Evolutionary conservation across 2,797 vertebrate species (phyloP).

Genomic region (Acanthurus leucopareius): DNA sequence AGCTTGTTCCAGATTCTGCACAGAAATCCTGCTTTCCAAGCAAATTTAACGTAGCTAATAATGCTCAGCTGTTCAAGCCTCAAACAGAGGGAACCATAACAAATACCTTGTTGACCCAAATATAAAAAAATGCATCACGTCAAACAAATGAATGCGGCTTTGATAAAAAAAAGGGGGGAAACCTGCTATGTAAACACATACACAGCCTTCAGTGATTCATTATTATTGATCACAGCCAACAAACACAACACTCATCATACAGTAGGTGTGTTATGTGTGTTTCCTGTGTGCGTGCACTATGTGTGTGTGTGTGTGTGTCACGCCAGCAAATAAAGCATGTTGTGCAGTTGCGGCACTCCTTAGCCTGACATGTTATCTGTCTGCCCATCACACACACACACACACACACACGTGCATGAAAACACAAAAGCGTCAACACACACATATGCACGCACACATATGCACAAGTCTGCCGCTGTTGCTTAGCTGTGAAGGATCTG

Average conservation of each 20-base stretch:
- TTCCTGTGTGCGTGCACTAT: constrained; percentile 64
- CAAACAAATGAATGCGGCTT: constrained; percentile 63
- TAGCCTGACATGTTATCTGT: constrained; percentile 61
- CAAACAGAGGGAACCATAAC: constrained; percentile 70
- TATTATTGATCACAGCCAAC: constrained; percentile 82
- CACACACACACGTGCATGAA: constrained; percentile 45
- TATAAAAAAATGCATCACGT: constrained; percentile 29
- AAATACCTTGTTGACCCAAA: constrained; percentile 75
- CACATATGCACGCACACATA: constrained; percentile 22
- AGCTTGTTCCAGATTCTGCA: background rate
- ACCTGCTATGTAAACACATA: constrained; percentile 81
- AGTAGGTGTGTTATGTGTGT: constrained; percentile 63
- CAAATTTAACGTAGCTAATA: no score
- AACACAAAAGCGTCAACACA: constrained; percentile 18
- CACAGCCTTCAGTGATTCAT: constrained; percentile 81
- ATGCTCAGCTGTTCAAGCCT: constrained; percentile 19
- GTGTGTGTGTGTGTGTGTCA: constrained; percentile 46
- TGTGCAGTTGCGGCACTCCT: constrained; percentile 81
- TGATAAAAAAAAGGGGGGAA: constrained; percentile 32
- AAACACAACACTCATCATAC: constrained; percentile 77
- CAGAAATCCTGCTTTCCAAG: no score
- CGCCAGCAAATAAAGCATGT: constrained; percentile 81
- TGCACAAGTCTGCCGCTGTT: constrained; percentile 65
- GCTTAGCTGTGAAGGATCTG: constrained; percentile 84
- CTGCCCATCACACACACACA: constrained; percentile 39